Base-by-base conservation (phyloP, 1,140 invertebrate species). In the Battus philenor region DNA sequence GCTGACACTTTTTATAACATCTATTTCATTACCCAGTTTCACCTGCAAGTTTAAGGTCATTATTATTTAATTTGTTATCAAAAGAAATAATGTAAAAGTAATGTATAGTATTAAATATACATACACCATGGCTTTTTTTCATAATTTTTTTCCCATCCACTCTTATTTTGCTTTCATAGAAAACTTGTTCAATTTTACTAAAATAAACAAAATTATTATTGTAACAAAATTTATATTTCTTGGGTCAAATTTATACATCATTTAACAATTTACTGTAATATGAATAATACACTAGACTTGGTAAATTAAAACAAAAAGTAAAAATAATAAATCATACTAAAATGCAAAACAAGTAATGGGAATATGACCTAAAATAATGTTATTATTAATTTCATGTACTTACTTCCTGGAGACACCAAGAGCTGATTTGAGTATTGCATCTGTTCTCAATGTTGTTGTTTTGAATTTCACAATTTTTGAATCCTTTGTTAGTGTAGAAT, bases 121-220 rank as follows among this genome's bases (percentile, higher is more conserved):
- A 82, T 68, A 92, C 86, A 47, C 73, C 48, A 26, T 65, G 58
- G 68, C 88, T 90, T 68, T 93, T 93, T 67, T 92, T 93, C 5
- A 83, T 27, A 2, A 91, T 65, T 72, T 91, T 91, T 17, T 87
- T 71, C 1, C 91, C 91, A 82, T 93, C 93, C 1, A 92, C 44
- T 64, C 90, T 86, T 36, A 93, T 87, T 76, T 89, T 90, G 57
- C 88, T 90, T 50, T 90, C 89, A 71, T 91, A 93, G 63, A 93
- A 91, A 15, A 87, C 58, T 39, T 84, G 77, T 68, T 93, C 91
- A 24, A 91, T 73, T 89, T 91, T 91, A 50, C 90, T 90, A 57
- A 50, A 77, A 75, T 43, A 51, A 47, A n/a, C n/a, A n/a, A n/a
- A n/a, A n/a, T n/a, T n/a, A n/a, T n/a, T n/a, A n/a, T n/a, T n/a